These are phyloP conservation scores for Ovis aries DNA, from an alignment of 2,113 vertebrate species.

Conservation along the genomic window DNA sequence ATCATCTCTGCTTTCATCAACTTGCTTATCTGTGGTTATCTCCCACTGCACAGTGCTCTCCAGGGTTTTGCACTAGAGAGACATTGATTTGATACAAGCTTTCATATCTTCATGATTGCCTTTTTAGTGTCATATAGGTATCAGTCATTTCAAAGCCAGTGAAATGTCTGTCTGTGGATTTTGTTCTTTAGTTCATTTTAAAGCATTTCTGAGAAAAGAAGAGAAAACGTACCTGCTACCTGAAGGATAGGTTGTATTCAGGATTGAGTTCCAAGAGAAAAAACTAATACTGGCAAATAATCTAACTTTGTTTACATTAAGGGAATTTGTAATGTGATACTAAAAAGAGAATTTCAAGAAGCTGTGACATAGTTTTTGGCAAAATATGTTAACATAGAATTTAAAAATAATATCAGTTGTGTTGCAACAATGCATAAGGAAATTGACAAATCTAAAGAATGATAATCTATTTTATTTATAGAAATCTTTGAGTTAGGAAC, in stretches of 20 bases:
- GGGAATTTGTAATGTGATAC: background rate
- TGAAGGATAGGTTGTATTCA: background rate
- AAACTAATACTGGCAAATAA: background rate
- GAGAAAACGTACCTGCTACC: background rate
- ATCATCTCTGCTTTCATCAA: background rate
- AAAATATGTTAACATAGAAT: background rate
- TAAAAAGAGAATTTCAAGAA: constrained; percentile 32
- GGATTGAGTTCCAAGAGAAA: background rate
- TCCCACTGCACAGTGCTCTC: background rate
- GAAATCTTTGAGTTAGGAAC: background rate
- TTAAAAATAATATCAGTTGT: background rate
- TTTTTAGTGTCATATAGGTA: background rate
- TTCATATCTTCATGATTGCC: background rate
- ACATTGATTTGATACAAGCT: background rate
- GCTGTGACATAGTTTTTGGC: background rate
- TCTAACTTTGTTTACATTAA: background rate
- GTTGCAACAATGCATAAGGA: background rate
- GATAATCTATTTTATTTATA: background rate
- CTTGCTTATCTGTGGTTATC: background rate
- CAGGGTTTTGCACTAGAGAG: background rate
- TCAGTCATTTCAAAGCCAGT: background rate
- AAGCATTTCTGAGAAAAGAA: background rate
- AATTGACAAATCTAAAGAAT: background rate
- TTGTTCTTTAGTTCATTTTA: background rate
- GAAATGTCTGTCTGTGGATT: background rate